A percentile compares a stretch with the other conserved stretches of the same genome.
phyloP scores from a whole-genome alignment of 53 echinoderm and acorn worm species.

The Henricia sp. region DNA sequence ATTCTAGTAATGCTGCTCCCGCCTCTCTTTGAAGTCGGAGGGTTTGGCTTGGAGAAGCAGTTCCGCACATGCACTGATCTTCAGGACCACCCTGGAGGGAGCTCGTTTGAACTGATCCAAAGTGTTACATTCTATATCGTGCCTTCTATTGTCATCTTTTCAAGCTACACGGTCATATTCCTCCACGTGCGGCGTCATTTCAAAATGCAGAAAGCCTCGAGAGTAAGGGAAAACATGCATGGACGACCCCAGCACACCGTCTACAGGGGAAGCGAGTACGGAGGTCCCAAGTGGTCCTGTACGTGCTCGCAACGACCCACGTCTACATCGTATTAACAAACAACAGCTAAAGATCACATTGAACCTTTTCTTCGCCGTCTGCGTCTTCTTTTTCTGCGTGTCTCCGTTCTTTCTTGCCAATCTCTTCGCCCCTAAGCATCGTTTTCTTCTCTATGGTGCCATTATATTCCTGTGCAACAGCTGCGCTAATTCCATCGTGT shows the following conservation, averaged over 20 bases:
- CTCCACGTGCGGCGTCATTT: constrained; percentile 62
- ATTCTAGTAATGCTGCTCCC: constrained; percentile 25
- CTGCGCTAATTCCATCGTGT: constrained; percentile 64
- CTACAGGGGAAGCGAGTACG: background rate
- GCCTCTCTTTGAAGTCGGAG: constrained; percentile 43
- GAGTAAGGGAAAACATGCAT: too few species aligned
- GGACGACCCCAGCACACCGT: background rate
- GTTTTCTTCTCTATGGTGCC: constrained; percentile 54
- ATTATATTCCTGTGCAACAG: constrained; percentile 51
- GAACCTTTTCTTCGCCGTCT: constrained; percentile 67
- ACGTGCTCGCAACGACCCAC: background rate
- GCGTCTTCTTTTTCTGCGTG: constrained; percentile 53
- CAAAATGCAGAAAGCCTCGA: background rate
- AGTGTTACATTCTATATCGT: constrained; percentile 40
- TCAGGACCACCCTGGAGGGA: constrained; percentile 21
- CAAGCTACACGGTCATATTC: constrained; percentile 57
- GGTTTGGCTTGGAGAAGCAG: constrained; percentile 48
- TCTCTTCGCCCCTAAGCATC: constrained; percentile 9
- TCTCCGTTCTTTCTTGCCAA: constrained; percentile 54
- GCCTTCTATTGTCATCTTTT: constrained; percentile 48
- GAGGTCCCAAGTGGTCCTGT: background rate
- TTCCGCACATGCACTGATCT: constrained; percentile 52
- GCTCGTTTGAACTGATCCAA: constrained; percentile 36
- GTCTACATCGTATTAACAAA: constrained; percentile 11
- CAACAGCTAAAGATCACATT: constrained; percentile 67